Evolutionary conservation across 2,113 vertebrate species (phyloP), one percentile per base, ranked within the genome.

Genomic region (Echinops telfairi): DNA sequence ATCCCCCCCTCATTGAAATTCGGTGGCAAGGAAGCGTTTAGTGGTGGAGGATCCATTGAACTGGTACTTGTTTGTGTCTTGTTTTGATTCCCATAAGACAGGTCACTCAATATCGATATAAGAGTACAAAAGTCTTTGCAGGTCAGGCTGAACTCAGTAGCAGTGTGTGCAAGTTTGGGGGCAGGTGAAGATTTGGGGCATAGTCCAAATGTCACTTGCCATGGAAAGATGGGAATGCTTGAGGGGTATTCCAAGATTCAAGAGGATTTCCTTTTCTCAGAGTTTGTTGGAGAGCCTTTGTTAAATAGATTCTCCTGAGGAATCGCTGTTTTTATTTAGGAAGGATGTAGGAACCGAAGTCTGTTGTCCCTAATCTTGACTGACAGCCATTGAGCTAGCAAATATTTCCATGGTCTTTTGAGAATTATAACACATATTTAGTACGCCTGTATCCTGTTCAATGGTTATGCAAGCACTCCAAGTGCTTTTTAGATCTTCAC

Each of bases 371-470:
- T 95, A 93, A 95, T 96, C 93, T 94, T 97, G 91, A 96, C 38
- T 93, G 95, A 95, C 90, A 95, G 83, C 77, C 80, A 89, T 93
- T 96, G 94, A 94, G 66, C 89, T 68, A 87, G 73, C 73, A 93
- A 90, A 94, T 38, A 93, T 93, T 95, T 96, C 62, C 83, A 86
- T 71, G 79, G 76, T 88, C 95, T 97, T 96, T 94, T 83, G 95
- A 95, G 94, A 96, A 94, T 93, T 94, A 75, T 62, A 75, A 58
- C 36, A 79, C 89, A 70, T 89, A 60, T 89, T 93, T 77, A 93
- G 38, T 92, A 90, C 84, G 88, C 36, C 66, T 66, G 76, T 79
- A 89, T 82, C 53, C 47, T 93, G 19, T 88, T 95, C 86, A 89
- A 90, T 94, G 93, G 58, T 62, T 57, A 80, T 80, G 57, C 20